Base-by-base conservation (phyloP, 1,140 invertebrate species). In the Drosophila orena region DNA sequence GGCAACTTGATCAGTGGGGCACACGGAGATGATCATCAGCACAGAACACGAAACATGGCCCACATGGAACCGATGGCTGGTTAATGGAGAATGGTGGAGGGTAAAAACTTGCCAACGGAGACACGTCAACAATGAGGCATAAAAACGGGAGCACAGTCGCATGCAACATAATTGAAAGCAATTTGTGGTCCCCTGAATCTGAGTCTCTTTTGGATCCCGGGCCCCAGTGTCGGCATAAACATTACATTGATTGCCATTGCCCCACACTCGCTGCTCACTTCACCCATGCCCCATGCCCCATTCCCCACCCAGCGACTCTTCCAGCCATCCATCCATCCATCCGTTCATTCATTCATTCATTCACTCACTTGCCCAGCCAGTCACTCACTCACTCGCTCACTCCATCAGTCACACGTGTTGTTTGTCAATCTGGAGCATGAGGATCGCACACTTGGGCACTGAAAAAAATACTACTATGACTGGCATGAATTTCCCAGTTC, bases 91-190 rank as follows among this genome's bases (percentile, higher is more conserved):
- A 55, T 17, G 47, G 59, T 42, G 49, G 42, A 37, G 43, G 53
- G 42, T 38, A 53, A 73, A 71, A 44, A 58, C 40, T 53, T 50
- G 43, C 62, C 66, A 81, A 76, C 57, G 52, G 71, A 83, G 84
- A 83, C 75, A 88, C 83, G 83, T 86, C 84, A 89, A 74, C 83
- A 71, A 79, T 74, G 71, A 75, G 84, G 70, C 75, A 79, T 83
- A 83, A 88, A 88, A 88, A 88, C 84, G 84, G 84, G 84, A 88
- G 84, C 84, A 88, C n/a, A 34, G 69, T 43, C 68, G 52, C 79
- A 77, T 89, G 84, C 84, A 88, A 84, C 84, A 79, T 88, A 89
- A 88, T 88, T 88, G 84, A 88, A 88, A 88, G 84, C 84, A 88
- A 88, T 88, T 88, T 88, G 84, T 81, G 84, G 84, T 68, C 64